A percentile compares a stretch with the other conserved stretches of the same genome.
These are phyloP conservation scores for Fundulus diaphanus DNA, from an alignment of 2,797 vertebrate genomes.

Conservation along the genomic window DNA sequence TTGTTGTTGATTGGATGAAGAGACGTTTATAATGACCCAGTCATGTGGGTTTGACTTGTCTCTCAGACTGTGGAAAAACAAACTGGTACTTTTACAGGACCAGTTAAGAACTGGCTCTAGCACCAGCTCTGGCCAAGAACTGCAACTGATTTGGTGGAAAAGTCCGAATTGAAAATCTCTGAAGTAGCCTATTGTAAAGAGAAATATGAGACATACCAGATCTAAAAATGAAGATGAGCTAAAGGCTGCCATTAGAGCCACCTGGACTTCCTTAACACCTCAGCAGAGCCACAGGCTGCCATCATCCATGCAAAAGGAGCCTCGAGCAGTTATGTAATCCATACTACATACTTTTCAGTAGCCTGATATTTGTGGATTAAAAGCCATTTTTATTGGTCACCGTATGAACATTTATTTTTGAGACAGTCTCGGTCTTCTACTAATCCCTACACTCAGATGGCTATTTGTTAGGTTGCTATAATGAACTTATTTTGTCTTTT, in stretches of 20 bases:
- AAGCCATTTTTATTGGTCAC: neutral
- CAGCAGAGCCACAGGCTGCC: neutral
- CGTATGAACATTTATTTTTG: conserved; percentile 20
- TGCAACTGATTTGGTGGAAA: neutral
- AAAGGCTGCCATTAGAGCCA: neutral
- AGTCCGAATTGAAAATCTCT: neutral
- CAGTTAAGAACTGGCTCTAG: neutral
- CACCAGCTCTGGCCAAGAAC: too few relatives aligned
- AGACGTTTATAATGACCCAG: neutral
- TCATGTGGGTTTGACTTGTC: neutral
- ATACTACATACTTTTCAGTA: neutral
- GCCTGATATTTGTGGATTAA: neutral
- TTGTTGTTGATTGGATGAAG: too few relatives aligned
- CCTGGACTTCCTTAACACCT: neutral
- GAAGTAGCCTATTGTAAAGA: neutral
- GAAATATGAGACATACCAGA: neutral
- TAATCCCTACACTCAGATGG: conserved; percentile 35
- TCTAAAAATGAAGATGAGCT: neutral
- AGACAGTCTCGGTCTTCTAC: conserved; percentile 38
- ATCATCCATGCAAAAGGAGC: neutral
- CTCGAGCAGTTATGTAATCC: neutral
- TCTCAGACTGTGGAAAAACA: neutral
- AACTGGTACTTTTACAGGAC: neutral
- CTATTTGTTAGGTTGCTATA: conserved; percentile 5
- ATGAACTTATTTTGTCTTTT: conserved; percentile 18